Conservation (phyloP, 2,113 vertebrate species). For the Chamaetylas fuelleborni region DNA sequence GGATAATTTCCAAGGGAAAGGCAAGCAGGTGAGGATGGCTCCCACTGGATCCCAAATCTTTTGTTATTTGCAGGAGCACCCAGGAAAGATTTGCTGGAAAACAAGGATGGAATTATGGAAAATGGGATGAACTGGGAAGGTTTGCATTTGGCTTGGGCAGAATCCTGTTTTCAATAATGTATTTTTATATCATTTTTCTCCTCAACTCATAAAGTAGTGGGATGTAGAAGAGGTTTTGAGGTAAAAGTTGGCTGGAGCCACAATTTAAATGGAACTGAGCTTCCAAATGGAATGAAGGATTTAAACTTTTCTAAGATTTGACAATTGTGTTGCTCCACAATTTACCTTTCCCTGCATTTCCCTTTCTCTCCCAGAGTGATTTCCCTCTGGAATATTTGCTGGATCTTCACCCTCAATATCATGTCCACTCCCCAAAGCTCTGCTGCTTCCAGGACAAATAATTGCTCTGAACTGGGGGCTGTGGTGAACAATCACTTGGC, state of each 20-base stretch:
- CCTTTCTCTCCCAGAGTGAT: not conserved
- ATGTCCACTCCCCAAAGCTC: not conserved
- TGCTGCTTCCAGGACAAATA: not conserved
- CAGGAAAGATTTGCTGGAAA: not conserved
- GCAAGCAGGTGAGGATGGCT: not conserved
- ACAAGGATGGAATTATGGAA: not conserved
- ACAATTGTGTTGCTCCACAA: not conserved
- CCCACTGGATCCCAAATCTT: not conserved
- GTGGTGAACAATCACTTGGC: conserved; percentile 14
- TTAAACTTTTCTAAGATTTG: not conserved
- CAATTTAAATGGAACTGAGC: not conserved
- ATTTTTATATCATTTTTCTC: not conserved
- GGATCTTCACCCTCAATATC: not conserved
- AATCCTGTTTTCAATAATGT: not conserved
- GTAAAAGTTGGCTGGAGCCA: not conserved
- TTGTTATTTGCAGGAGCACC: not conserved
- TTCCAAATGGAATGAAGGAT: not conserved
- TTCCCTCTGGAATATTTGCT: not conserved
- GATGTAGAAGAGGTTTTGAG: not conserved
- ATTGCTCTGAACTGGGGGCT: not conserved
- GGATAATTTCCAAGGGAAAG: not conserved
- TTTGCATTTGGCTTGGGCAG: not conserved
- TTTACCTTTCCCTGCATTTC: not conserved
- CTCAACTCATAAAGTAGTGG: accelerated
- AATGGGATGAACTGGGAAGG: not conserved